Base-by-base conservation (phyloP, 2,113 vertebrate genomes). In the Puntigrus tetrazona region DNA sequence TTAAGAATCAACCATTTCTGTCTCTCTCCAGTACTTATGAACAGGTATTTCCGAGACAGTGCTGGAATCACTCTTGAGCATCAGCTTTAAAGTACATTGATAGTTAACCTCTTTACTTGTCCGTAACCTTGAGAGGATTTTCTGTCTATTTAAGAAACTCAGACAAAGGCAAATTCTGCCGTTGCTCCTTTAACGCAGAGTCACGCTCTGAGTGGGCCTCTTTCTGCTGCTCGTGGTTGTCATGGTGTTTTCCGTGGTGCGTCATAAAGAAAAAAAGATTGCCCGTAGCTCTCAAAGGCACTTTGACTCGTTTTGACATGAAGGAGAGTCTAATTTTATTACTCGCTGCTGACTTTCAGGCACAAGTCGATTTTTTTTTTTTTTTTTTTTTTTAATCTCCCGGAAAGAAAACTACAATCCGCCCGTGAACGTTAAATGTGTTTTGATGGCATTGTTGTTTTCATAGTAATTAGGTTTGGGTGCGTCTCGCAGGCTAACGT, bases 321-420 rank as follows among this genome's bases (percentile, higher is more conserved):
- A 45, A 75, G 63, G 55, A 69, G 31, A 67, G 11, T 36, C 11
- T 67, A 38, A 84, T 78, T 85, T 67, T 78, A 83, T 74, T 81
- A 63, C 72, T 82, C 85, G 82, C 25, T 41, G 85, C 74, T 89
- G 74, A 83, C 87, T 83, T 87, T 82, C 81, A 82, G 73, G 38
- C 43, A 29, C 43, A 75, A 75, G 72, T 75, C 72, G 41, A 75
- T 45, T 45, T 50, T 75, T 75, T 27, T 63, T n/a, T n/a, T n/a
- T n/a, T n/a, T n/a, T n/a, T n/a, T n/a, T n/a, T n/a, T n/a, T n/a
- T n/a, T n/a, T n/a, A n/a, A 25, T 57, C 27, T 76, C 29, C 74
- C 7, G 47, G 18, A 31, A 78, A 57, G 31, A 38, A 34, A 16
- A 38, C 55, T 78, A 25, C 50, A 11, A 43, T 72, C 36, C 38